Evolutionary conservation across 2,888 invertebrate genomes (phyloP).

Genomic region (Allygus modestus): DNA sequence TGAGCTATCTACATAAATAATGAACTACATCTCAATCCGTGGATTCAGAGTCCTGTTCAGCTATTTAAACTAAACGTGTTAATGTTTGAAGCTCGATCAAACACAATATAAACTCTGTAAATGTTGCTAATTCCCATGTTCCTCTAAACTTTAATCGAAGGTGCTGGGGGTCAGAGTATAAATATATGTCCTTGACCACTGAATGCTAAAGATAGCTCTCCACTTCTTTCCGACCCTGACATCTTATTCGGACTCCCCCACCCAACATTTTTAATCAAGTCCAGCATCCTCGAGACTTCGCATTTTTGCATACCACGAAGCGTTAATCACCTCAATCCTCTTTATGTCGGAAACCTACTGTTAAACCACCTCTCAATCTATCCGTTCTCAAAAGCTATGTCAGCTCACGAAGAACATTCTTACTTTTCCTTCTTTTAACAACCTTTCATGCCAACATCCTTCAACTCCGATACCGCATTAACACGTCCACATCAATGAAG

Average conservation of each 20-base stretch:
- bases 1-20: constrained; percentile 16
- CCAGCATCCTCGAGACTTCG: too few relatives aligned
- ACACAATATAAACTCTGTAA: too few relatives aligned
- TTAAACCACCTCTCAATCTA: background rate
- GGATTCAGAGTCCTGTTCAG: background rate
- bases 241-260: too few relatives aligned
- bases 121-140: too few relatives aligned
- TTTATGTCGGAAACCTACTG: background rate
- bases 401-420: background rate
- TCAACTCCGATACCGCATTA: background rate
- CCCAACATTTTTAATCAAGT: too few relatives aligned
- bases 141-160: too few relatives aligned
- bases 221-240: too few relatives aligned
- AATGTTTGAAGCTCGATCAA: too few relatives aligned
- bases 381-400: background rate
- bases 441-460: background rate
- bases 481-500: background rate
- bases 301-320: background rate
- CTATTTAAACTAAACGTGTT: too few relatives aligned
- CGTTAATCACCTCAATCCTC: background rate
- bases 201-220: too few relatives aligned
- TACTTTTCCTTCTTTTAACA: background rate
- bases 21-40: background rate
- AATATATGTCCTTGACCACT: too few relatives aligned
- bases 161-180: too few relatives aligned